These are phyloP conservation scores for Nephrocerus scutellatus DNA, from an alignment of 2,888 invertebrate genomes.

Conservation along the genomic window DNA sequence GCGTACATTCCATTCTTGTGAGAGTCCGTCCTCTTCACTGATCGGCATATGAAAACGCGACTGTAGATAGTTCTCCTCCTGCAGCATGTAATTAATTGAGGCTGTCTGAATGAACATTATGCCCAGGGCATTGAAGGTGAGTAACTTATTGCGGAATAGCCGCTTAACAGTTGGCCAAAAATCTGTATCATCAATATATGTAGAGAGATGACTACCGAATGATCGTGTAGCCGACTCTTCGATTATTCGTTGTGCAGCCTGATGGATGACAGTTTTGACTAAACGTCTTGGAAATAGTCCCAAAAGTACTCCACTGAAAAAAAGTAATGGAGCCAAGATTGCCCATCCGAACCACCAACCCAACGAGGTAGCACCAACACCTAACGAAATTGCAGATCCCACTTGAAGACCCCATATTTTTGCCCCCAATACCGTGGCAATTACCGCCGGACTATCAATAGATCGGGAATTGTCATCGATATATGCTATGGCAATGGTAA, in stretches of 20 bases:
- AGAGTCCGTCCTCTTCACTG: conserved; percentile 49
- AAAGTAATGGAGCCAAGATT: conserved; percentile 46
- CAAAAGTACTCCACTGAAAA: conserved; percentile 49
- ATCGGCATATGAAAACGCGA: conserved; percentile 54
- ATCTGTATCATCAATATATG: conserved; percentile 42
- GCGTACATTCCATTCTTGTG: conserved; percentile 52
- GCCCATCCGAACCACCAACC: conserved; percentile 53
- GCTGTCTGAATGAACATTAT: conserved; percentile 51
- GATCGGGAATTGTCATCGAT: conserved; percentile 56
- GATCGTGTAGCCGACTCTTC: conserved; percentile 37
- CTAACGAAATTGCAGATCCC: conserved; percentile 43
- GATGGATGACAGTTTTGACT: conserved; percentile 51
- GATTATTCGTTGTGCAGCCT: conserved; percentile 53
- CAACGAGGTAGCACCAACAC: conserved; percentile 31
- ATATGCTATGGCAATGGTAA: conserved; percentile 54
- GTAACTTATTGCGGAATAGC: conserved; percentile 52
- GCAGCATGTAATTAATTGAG: conserved; percentile 50
- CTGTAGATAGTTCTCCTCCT: conserved; percentile 54
- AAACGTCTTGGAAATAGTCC: conserved; percentile 54
- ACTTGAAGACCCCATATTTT: conserved; percentile 43
- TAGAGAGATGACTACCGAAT: conserved; percentile 37
- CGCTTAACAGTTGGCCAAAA: conserved; percentile 50
- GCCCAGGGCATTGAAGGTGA: conserved; percentile 51
- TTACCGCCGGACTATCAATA: conserved; percentile 49
- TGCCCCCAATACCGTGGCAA: conserved; percentile 43